Percentiles rank a stretch among this genome's conserved stretches.
phyloP scores from a whole-genome alignment of 2,888 invertebrate species.

The Alitta virens region DNA sequence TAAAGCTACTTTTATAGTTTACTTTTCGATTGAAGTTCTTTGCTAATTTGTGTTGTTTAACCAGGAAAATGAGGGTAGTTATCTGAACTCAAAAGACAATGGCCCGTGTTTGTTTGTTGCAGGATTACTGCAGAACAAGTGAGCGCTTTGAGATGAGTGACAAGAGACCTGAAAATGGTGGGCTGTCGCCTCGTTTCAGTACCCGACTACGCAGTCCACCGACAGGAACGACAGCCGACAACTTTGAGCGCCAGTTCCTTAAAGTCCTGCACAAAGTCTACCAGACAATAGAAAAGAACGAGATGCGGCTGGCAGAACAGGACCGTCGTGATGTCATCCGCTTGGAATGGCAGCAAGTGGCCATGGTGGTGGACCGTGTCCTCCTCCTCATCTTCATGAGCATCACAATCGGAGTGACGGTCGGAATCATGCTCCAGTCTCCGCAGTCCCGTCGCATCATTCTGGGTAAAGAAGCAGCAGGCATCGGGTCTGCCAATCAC shows the following conservation, averaged over 20 bases:
- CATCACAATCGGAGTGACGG: slow-evolving; percentile 58
- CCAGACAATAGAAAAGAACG: slow-evolving; percentile 77
- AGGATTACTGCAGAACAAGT: slow-evolving; percentile 30
- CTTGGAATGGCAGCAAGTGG: slow-evolving; percentile 72
- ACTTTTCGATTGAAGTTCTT: no score
- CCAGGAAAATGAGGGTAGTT: no score
- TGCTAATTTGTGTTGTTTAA: no score
- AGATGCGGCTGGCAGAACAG: slow-evolving; percentile 72
- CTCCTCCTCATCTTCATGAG: slow-evolving; percentile 60
- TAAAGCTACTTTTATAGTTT: slow-evolving; percentile 2
- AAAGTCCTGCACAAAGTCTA: slow-evolving; percentile 70
- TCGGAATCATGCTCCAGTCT: slow-evolving; percentile 56
- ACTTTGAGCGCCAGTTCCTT: slow-evolving; percentile 67
- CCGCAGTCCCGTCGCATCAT: slow-evolving; percentile 45
- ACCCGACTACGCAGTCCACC: slow-evolving; percentile 28
- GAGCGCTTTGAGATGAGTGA: slow-evolving; percentile 24
- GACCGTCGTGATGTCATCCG: slow-evolving; percentile 77
- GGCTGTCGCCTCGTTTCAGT: slow-evolving; percentile 38
- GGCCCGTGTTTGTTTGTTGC: no score
- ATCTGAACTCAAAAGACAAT: no score
- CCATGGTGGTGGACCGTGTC: slow-evolving; percentile 74
- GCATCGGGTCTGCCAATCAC: background rate
- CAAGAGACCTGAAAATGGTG: slow-evolving; percentile 38
- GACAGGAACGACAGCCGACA: slow-evolving; percentile 29
- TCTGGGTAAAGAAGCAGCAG: background rate